Conservation (phyloP, 2,888 invertebrate genomes). For the Stenoptilia bipunctidactyla region DNA sequence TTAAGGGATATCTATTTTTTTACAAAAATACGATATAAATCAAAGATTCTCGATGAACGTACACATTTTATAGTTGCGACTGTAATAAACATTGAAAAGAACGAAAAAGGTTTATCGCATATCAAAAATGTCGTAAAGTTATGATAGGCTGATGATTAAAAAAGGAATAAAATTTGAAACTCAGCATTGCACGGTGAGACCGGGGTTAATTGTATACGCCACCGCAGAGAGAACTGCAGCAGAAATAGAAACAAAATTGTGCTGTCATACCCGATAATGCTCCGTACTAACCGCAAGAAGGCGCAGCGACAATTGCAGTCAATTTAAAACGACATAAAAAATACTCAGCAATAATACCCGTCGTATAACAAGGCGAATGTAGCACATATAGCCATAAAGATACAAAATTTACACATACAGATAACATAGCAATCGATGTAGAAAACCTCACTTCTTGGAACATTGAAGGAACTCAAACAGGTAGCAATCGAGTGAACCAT, state of each 20-base stretch:
- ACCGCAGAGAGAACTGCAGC: slow-evolving; percentile 41
- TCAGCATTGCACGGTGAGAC: slow-evolving; percentile 37
- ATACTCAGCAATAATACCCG: too few relatives aligned
- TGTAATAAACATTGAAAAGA: too few relatives aligned
- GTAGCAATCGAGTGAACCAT: neutral
- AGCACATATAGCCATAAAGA: too few relatives aligned
- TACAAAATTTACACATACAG: too few relatives aligned
- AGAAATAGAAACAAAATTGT: slow-evolving; percentile 50
- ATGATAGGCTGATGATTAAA: slow-evolving; percentile 28
- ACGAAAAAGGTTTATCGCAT: too few relatives aligned
- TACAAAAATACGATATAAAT: too few relatives aligned
- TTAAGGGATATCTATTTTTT: too few relatives aligned
- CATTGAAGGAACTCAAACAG: neutral
- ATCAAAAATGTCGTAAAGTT: slow-evolving; percentile 28
- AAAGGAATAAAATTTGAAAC: slow-evolving; percentile 23
- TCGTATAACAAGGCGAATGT: too few relatives aligned
- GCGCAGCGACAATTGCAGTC: slow-evolving; percentile 1
- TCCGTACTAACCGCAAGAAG: slow-evolving; percentile 29
- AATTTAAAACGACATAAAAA: slow-evolving; percentile 7
- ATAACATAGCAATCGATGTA: too few relatives aligned
- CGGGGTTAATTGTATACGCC: slow-evolving; percentile 40
- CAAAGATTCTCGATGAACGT: too few relatives aligned
- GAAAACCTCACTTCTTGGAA: neutral
- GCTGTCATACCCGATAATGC: slow-evolving; percentile 45
- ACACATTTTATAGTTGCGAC: too few relatives aligned